These are phyloP conservation scores for Ceyx cyanopectus DNA, from an alignment of 2,113 vertebrate species.

Conservation along the genomic window DNA sequence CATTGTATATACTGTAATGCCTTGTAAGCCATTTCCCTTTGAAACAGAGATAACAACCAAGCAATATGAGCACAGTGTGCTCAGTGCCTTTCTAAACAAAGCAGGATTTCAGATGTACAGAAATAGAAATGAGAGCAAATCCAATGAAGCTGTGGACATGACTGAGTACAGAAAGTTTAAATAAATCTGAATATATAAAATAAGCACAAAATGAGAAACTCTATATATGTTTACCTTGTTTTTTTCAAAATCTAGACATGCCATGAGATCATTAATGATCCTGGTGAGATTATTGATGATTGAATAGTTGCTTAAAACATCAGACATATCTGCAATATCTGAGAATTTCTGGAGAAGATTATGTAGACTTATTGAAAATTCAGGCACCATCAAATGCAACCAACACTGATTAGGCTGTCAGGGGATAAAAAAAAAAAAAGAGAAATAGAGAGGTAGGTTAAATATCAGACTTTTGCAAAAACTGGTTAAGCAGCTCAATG, in stretches of 20 bases:
- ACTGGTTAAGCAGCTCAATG: conserved; percentile 9
- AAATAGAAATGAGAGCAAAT: neutral
- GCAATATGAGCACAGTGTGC: neutral
- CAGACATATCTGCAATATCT: conserved; percentile 77
- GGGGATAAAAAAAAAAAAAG: conserved; percentile 55
- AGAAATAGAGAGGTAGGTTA: conserved; percentile 40
- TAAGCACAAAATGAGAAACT: neutral
- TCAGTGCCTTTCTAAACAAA: conserved; percentile 12
- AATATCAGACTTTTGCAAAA: conserved; percentile 33
- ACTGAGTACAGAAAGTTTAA: neutral
- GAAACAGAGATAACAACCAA: neutral
- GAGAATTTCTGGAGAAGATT: conserved; percentile 81
- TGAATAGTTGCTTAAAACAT: conserved; percentile 82
- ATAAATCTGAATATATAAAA: neutral
- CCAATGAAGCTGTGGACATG: neutral
- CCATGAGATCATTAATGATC: conserved; percentile 81
- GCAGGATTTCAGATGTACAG: neutral
- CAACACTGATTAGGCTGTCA: conserved; percentile 83
- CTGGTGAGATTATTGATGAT: conserved; percentile 83
- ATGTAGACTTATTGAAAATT: conserved; percentile 78
- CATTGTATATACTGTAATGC: neutral
- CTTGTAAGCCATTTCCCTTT: neutral
- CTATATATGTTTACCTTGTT: conserved; percentile 73
- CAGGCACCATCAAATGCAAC: conserved; percentile 80
- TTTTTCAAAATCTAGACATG: conserved; percentile 71